Percentiles rank a stretch among this genome's conserved stretches.
Conservation (phyloP, 1,140 invertebrate genomes). For the Manduca sexta region DNA sequence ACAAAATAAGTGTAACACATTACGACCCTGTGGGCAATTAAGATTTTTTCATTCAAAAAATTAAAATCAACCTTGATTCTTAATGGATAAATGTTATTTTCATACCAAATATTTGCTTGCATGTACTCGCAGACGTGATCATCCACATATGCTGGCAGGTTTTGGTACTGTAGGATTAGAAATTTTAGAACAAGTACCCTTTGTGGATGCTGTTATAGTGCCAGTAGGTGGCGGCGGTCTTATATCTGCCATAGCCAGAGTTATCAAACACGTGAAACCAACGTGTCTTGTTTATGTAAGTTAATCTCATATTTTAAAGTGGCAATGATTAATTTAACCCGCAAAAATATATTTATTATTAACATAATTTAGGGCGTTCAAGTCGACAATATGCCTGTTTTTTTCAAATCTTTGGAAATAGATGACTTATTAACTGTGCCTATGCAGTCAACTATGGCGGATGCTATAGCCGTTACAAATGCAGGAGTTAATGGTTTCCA, state of each 20-base stretch:
- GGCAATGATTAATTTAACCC: too few species aligned
- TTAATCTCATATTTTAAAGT: constrained; percentile 6
- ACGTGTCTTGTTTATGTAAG: constrained; percentile 66
- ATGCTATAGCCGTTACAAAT: constrained; percentile 79
- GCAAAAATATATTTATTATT: too few species aligned
- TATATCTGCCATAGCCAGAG: constrained; percentile 77
- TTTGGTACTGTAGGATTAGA: constrained; percentile 84
- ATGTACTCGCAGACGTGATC: constrained; percentile 78
- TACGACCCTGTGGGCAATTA: too few species aligned
- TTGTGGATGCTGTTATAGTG: constrained; percentile 73
- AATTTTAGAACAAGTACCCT: constrained; percentile 78
- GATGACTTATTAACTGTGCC: constrained; percentile 72
- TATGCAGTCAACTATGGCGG: constrained; percentile 76
- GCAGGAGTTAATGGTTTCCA: constrained; percentile 80
- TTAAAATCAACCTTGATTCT: too few species aligned
- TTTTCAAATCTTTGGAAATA: constrained; percentile 75
- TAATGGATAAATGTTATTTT: too few species aligned
- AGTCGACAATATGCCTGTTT: constrained; percentile 78
- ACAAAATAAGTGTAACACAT: too few species aligned
- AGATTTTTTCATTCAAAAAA: too few species aligned
- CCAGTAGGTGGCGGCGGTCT: constrained; percentile 82
- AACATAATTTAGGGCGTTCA: constrained; percentile 77
- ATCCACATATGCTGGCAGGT: constrained; percentile 81
- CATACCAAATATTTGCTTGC: too few species aligned
- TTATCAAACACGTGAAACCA: constrained; percentile 79